These are phyloP conservation scores for Mallotus villosus DNA, from an alignment of 2,797 vertebrate genomes.

Conservation along the genomic window DNA sequence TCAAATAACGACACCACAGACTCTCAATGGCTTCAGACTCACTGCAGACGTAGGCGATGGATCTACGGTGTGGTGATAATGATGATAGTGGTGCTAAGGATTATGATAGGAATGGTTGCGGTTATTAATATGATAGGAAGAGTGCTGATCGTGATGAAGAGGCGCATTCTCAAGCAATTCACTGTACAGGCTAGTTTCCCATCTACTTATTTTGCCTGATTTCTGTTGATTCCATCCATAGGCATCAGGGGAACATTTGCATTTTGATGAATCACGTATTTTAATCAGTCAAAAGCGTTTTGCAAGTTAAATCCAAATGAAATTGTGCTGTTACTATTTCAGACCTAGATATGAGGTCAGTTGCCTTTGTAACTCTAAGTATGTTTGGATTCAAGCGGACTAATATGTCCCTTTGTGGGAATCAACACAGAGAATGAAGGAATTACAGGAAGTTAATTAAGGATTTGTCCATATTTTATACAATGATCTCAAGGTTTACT, in stretches of 20 bases:
- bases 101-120: not conserved
- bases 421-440: too few species aligned
- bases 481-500: too few species aligned
- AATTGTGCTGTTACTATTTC: slow-evolving; percentile 22
- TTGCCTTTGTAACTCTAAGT: slow-evolving; percentile 26
- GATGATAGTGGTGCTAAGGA: not conserved
- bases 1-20: too few species aligned
- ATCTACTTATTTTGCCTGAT: not conserved
- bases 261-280: slow-evolving; percentile 26
- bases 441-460: too few species aligned
- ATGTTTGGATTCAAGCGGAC: too few species aligned
- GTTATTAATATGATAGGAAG: too few species aligned
- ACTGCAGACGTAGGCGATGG: not conserved
- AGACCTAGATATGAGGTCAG: slow-evolving; percentile 30
- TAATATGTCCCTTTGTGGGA: too few species aligned
- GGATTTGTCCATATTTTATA: too few species aligned
- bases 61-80: slow-evolving; percentile 10
- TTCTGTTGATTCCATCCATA: not conserved
- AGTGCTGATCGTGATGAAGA: not conserved
- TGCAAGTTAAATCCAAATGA: slow-evolving; percentile 31
- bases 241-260: slow-evolving; percentile 29
- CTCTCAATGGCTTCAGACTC: too few species aligned
- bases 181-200: not conserved
- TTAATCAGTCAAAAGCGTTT: slow-evolving; percentile 19
- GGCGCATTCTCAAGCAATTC: not conserved